Conservation (phyloP, 2,797 vertebrate genomes). For the Eulemur albifrons region DNA sequence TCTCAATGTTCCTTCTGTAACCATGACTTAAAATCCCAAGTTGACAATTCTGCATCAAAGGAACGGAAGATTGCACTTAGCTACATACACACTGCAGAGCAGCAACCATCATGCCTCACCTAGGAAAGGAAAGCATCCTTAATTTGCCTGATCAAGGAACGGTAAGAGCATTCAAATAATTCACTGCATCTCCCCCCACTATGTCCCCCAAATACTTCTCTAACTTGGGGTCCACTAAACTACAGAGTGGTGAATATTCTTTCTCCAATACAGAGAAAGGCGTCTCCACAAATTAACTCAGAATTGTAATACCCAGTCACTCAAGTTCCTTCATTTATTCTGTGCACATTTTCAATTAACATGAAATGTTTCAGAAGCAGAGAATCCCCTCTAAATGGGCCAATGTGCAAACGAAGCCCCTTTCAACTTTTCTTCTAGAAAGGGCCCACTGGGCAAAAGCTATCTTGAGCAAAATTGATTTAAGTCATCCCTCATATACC, state of each 20-base stretch:
- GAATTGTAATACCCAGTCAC: not conserved
- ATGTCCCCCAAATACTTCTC: not conserved
- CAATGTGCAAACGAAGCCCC: not conserved
- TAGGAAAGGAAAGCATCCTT: not conserved
- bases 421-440: not conserved
- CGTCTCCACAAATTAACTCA: not conserved
- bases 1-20: not conserved
- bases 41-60: not conserved
- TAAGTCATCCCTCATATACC: not conserved
- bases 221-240: not conserved
- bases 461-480: not conserved
- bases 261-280: not conserved
- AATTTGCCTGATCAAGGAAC: not conserved
- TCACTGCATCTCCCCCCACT: not conserved
- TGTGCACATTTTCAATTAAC: not conserved
- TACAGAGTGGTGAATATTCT: not conserved
- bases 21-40: constrained; percentile 1
- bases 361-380: not conserved
- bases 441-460: not conserved
- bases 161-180: not conserved
- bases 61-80: not conserved
- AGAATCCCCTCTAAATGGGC: not conserved
- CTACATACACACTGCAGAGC: not conserved
- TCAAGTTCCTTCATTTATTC: not conserved
- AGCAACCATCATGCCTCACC: not conserved